A percentile compares a stretch with the other conserved stretches of the same genome.
phyloP scores from a whole-genome alignment of 2,113 vertebrate species.

The Phycodurus eques region DNA sequence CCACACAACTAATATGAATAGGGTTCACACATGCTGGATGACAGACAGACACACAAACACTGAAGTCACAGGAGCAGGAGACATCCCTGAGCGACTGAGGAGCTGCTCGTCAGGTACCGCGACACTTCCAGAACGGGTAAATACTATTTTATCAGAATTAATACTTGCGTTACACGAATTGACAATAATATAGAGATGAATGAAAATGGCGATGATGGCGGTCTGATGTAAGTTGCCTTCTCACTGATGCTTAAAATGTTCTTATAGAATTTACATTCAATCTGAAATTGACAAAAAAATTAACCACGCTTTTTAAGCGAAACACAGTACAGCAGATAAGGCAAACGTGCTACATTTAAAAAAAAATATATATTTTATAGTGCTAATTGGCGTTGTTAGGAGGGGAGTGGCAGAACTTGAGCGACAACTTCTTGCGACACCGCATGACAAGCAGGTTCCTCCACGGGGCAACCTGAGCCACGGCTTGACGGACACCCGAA shows the following conservation, averaged over 20 bases:
- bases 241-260: background rate
- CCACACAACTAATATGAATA: conserved; percentile 63
- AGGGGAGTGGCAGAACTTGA: conserved; percentile 77
- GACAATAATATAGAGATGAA: background rate
- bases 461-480: conserved; percentile 39
- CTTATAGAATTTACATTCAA: background rate
- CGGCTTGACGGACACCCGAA: conserved; percentile 36
- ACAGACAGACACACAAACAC: conserved; percentile 29
- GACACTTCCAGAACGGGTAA: conserved; percentile 41
- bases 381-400: conserved; percentile 30
- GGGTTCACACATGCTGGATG: conserved; percentile 44
- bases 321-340: background rate
- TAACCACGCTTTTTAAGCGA: background rate
- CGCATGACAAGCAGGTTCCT: conserved; percentile 72
- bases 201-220: background rate
- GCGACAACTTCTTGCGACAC: conserved; percentile 78
- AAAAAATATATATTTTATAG: conserved; percentile 5
- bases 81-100: conserved; percentile 15
- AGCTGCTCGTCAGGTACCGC: background rate
- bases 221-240: background rate
- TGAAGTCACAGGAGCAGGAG: background rate
- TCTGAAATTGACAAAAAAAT: background rate
- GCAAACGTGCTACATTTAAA: background rate
- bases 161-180: background rate
- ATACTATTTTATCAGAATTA: background rate